Base-by-base conservation (phyloP, 2,888 invertebrate genomes). In the Macrosoma leucophasiata region DNA sequence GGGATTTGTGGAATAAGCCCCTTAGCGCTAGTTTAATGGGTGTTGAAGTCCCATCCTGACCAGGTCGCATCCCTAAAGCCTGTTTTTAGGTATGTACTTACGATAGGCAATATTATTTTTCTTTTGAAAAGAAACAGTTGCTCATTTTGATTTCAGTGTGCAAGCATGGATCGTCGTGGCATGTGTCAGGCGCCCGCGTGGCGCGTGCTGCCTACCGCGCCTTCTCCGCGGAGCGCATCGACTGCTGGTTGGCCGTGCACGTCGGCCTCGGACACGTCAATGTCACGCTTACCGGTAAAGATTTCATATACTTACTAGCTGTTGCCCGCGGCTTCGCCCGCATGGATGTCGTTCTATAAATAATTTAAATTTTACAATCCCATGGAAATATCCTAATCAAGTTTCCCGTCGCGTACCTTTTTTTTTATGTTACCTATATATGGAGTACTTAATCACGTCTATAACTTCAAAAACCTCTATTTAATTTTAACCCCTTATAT, bases 201-300 rank as follows among this genome's bases (percentile, higher is more conserved):
- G 65, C 84, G 5, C 75, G 82, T 33, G 92, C 95, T 54, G 91
- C 94, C 36, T 97, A 96, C 86, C 90, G 93, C 60, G 95, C 96
- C 50, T 97, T 95, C 85, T 95, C 96, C 48, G 86, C 90, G 50
- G 95, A 96, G 70, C 91, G 93, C 63, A 86, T 98, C 47, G 88
- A 90, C 58, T 97, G 96, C 55, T 90, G 92, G 76, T 89, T 98
- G 49, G 96, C 96, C 19, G 93, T 97, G 38, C 92, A 93, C 71
- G 93, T 98, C 52, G 98, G 97, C 34, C 87, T 98, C 42, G 92
- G 92, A 63, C 95, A 96, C 77, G 94, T 97, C 75, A 98, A 98
- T 84, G 94, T 98, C 58, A 97, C 98, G 32, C 89, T 98, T 52
- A 89, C 89, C 81, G 94, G 97, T 96, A 86, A 87, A 39, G 35